Evolutionary conservation across 2,113 vertebrate genomes (phyloP).

Genomic region (Melanocharis versteri): DNA sequence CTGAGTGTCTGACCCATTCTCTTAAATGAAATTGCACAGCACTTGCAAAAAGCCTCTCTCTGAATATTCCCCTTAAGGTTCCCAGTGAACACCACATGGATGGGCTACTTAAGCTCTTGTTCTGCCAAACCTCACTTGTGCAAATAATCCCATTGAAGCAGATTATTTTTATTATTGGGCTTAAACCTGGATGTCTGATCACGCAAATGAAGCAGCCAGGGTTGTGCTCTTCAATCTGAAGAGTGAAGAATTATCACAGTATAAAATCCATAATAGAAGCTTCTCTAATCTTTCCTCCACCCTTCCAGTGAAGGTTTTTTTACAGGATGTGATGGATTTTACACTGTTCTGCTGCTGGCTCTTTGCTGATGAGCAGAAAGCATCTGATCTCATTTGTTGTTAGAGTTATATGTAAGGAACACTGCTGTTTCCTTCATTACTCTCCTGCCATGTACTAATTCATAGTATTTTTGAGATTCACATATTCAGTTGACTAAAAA

Average conservation of each 20-base stretch:
- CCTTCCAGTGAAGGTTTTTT: neutral
- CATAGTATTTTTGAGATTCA: neutral
- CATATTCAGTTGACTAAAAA: neutral
- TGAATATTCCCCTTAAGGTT: neutral
- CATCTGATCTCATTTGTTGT: neutral
- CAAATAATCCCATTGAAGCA: neutral
- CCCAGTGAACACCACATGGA: neutral
- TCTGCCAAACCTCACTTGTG: neutral
- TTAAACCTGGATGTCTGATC: neutral
- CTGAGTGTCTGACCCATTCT: neutral
- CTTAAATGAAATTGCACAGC: neutral
- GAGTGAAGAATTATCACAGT: neutral
- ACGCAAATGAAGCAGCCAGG: neutral
- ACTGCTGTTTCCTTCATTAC: neutral
- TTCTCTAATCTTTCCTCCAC: neutral
- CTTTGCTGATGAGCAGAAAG: neutral
- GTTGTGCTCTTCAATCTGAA: neutral
- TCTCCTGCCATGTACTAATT: neutral
- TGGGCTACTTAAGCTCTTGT: neutral
- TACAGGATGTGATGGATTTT: neutral
- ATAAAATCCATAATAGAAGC: neutral
- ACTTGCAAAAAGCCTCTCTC: neutral
- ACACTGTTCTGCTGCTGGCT: neutral
- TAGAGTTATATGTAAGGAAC: neutral
- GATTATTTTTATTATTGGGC: neutral